These are phyloP conservation scores for Gymnogyps californianus DNA, from an alignment of 2,113 vertebrate species.

Conservation along the genomic window DNA sequence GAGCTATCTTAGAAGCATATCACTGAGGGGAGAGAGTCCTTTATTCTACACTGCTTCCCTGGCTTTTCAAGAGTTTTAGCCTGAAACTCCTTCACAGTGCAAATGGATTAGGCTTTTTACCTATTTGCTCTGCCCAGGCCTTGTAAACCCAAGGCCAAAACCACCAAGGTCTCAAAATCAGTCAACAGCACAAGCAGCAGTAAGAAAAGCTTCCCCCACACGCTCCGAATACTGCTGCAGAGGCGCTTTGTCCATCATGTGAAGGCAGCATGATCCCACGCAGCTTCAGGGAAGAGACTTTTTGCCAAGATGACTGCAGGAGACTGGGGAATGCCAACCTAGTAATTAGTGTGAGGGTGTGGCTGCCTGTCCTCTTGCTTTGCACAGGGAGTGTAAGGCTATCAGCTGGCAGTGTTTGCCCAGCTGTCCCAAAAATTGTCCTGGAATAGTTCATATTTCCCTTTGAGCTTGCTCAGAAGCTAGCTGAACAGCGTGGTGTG, in stretches of 20 bases:
- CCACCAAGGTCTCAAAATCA: not conserved
- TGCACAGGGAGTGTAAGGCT: not conserved
- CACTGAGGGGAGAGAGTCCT: not conserved
- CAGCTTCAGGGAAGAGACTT: not conserved
- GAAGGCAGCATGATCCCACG: not conserved
- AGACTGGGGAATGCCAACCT: not conserved
- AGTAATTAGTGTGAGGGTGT: not conserved
- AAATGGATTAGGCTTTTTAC: not conserved
- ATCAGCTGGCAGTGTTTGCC: not conserved
- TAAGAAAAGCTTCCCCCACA: not conserved
- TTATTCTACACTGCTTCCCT: not conserved
- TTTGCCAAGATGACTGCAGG: not conserved
- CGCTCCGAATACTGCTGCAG: fast-evolving
- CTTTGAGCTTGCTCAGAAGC: not conserved
- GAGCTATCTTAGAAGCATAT: not conserved
- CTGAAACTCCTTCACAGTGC: not conserved
- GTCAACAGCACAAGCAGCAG: not conserved
- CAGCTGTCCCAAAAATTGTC: not conserved
- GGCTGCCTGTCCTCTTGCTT: not conserved
- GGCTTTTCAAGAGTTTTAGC: not conserved
- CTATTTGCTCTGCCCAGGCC: not conserved
- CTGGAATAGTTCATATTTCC: not conserved
- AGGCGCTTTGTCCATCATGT: not conserved
- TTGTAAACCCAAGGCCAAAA: not conserved
- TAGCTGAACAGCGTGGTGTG: not conserved